Base-by-base conservation (phyloP, 2,113 vertebrate species). In the Pteropus alecto region DNA sequence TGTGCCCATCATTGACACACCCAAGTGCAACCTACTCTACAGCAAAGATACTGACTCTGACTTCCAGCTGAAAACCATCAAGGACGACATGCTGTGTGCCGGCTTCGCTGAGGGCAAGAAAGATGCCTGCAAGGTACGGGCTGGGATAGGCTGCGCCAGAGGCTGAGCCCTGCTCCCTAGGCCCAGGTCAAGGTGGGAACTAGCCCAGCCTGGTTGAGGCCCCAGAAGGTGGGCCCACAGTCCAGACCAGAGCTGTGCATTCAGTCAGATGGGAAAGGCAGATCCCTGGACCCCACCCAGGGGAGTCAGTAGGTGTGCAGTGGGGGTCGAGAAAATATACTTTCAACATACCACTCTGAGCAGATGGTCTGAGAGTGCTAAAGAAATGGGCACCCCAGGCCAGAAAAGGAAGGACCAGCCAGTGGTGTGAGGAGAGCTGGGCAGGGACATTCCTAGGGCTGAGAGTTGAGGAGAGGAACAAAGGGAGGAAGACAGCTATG, bases 111-210 rank as follows among this genome's bases (percentile, higher is more conserved):
- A 98, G 90, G 98, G 98, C 84, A 98, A 95, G 95, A 98, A 96
- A 48, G 98, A 98, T 0, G 98, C 98, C 92, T 98, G 98, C 70
- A 98, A 98, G 98, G 98, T 98, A 77, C 21, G 60, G 19, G 8
- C 46, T 0, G 12, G 13, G 22, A 22, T 1, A 15, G 48, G 60
- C 41, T 0, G 2, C 2, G 26, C n/a, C 1, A 0, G 5, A 51
- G 24, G 74, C 65, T 19, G 16, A 33, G 70, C 33, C 43, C 63
- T 15, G 77, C 26, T 58, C 21, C 28, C 65, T 0, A 0, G 51
- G 41, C 60, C 79, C 19, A 14, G 8, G 56, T 28, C 13, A 6
- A 26, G 38, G 61, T 2, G 9, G 74, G 70, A 73, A 67, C 43
- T 43, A 43, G 65, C n/a, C 26, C 46, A n/a, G 67, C 21, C 30